Conservation (phyloP, 2,113 vertebrate genomes). For the Periophthalmus modestus region DNA sequence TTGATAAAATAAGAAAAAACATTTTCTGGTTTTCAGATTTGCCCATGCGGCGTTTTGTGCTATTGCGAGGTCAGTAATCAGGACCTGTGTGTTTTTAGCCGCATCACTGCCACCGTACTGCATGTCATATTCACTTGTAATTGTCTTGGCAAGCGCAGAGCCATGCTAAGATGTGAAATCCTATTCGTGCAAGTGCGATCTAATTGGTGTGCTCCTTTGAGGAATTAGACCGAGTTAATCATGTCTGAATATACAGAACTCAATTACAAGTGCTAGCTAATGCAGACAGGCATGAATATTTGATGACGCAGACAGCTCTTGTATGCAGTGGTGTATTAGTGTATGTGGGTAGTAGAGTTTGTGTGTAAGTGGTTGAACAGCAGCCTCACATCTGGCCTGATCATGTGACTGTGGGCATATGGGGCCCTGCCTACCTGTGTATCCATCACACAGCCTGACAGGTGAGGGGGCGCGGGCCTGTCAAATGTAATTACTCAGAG, state of each 20-base stretch:
- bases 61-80: slow-evolving; percentile 51
- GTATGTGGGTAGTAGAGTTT: not conserved
- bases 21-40: not conserved
- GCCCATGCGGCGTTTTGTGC: slow-evolving; percentile 34
- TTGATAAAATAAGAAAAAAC: no score
- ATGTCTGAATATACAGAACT: slow-evolving; percentile 78
- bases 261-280: slow-evolving; percentile 76
- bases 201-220: slow-evolving; percentile 79
- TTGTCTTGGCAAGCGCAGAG: slow-evolving; percentile 63
- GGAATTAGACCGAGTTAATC: slow-evolving; percentile 77
- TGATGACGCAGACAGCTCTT: slow-evolving; percentile 63
- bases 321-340: not conserved
- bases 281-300: slow-evolving; percentile 75
- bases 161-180: slow-evolving; percentile 65
- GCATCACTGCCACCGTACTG: slow-evolving; percentile 54
- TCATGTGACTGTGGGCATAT: not conserved
- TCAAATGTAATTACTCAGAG: slow-evolving; percentile 48
- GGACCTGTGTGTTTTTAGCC: slow-evolving; percentile 54
- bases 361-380: slow-evolving; percentile 15
- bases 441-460: slow-evolving; percentile 57
- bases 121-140: slow-evolving; percentile 60
- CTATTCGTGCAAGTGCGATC: slow-evolving; percentile 73
- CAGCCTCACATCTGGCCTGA: slow-evolving; percentile 15
- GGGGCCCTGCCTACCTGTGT: slow-evolving; percentile 56
- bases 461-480: slow-evolving; percentile 57